Conservation (phyloP, 2,888 invertebrate genomes). For the Aphidius colemani region DNA sequence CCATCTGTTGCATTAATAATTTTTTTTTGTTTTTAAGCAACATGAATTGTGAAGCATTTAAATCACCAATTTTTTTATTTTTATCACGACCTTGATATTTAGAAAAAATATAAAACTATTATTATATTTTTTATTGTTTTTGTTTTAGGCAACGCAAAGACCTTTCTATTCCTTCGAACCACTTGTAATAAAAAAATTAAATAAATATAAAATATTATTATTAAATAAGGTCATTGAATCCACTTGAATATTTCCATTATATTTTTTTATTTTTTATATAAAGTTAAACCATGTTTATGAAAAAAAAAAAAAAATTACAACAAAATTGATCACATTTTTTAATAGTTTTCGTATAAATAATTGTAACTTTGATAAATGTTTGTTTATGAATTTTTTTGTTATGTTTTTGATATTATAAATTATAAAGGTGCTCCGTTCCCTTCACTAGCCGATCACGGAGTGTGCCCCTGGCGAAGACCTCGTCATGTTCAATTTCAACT, state of each 20-base stretch:
- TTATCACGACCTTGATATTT: conserved; percentile 4
- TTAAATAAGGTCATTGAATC: too few relatives aligned
- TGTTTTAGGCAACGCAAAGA: too few relatives aligned
- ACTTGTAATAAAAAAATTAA: too few relatives aligned
- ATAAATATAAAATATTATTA: too few relatives aligned
- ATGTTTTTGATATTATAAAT: conserved; percentile 25
- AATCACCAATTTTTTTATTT: conserved; percentile 7
- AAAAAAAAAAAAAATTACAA: background rate
- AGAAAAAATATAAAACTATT: background rate
- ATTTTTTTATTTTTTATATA: background rate
- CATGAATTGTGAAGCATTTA: conserved; percentile 5
- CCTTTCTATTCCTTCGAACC: too few relatives aligned
- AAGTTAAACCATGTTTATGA: background rate
- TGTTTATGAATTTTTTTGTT: conserved; percentile 7
- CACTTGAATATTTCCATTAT: too few relatives aligned
- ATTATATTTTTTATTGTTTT: too few relatives aligned
- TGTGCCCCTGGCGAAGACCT: conserved; percentile 39
- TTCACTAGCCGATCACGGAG: conserved; percentile 54
- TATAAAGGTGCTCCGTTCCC: conserved; percentile 49
- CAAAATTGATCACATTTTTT: background rate
- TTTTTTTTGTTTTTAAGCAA: conserved; percentile 1
- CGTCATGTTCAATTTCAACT: conserved; percentile 34
- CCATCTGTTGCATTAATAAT: background rate
- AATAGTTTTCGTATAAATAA: background rate
- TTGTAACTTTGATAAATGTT: background rate